Base-by-base conservation (phyloP, 2,113 vertebrate species). In the Polypterus senegalus region DNA sequence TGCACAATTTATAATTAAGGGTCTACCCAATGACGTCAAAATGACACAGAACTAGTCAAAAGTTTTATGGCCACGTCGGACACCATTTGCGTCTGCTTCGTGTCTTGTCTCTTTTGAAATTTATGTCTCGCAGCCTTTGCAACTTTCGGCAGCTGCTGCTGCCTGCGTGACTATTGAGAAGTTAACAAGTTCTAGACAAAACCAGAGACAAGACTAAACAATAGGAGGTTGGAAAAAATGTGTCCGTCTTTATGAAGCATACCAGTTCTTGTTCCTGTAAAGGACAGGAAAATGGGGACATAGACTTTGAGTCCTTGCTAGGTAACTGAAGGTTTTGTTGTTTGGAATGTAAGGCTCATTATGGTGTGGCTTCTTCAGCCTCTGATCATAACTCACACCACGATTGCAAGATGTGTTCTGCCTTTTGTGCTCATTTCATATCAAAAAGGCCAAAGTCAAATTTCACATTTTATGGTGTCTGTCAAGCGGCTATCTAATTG, bases 401-500 rank as follows among this genome's bases (percentile, higher is more conserved):
- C 63, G 66, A 69, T 65, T 67, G 61, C 54, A 57, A 72, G 71
- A 77, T 85, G 80, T 81, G 72, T 81, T 73, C 77, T 73, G 74
- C 74, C 79, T 77, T 66, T 74, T 64, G 69, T 59, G 55, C 63
- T 74, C 67, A 66, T 68, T 65, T 71, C 62, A 52, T 45, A 65
- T 51, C 68, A 62, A 9, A 57, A 71, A 61, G 66, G 65, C 47
- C 57, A 55, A 6, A 68, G 67, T 76, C 76, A 77, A 80, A 85
- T 86, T 83, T 82, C 81, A 77, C 82, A 86, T 87, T 90, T 87
- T 85, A 90, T 88, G 65, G 69, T 69, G 84, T 73, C 92, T 92
- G 90, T 97, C 91, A 95, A 93, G 91, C 88, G 90, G 89, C 87
- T 85, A 88, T 94, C 89, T 92, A 93, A 88, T 91, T 86, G 89